Percentiles rank a stretch among this genome's conserved stretches.
phyloP scores from a whole-genome alignment of 2,113 vertebrate genomes.

The Dicaeum eximium region DNA sequence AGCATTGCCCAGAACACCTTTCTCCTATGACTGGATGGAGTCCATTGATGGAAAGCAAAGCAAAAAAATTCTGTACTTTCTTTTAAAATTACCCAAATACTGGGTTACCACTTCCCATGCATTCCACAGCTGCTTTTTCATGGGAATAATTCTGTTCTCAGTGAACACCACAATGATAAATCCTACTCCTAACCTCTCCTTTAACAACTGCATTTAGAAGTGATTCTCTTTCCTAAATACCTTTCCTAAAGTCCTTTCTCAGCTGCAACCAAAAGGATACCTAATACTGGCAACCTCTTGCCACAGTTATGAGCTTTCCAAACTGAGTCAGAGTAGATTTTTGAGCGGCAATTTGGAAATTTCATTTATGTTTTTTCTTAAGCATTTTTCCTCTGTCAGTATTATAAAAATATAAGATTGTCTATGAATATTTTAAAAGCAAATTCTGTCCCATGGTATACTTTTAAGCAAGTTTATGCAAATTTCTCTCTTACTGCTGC shows the following conservation, averaged over 20 bases:
- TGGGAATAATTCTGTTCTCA: background rate
- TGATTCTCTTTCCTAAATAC: background rate
- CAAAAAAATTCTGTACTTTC: background rate
- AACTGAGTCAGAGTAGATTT: background rate
- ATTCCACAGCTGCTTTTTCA: background rate
- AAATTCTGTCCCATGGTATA: background rate
- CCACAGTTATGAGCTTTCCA: background rate
- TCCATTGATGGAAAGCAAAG: background rate
- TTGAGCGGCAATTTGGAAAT: background rate
- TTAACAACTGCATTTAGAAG: background rate
- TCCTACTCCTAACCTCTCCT: background rate
- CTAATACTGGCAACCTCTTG: background rate
- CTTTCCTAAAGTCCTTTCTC: background rate
- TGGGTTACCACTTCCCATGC: background rate
- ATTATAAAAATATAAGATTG: background rate
- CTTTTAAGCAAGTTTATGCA: background rate
- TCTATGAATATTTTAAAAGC: background rate
- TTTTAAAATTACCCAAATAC: background rate
- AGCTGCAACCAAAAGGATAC: background rate
- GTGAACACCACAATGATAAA: background rate
- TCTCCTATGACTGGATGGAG: background rate
- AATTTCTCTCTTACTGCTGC: background rate
- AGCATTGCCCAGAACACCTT: background rate
- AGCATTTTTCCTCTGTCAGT: background rate
- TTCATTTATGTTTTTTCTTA: background rate